Evolutionary conservation across 2,797 vertebrate species (phyloP), one percentile per base, ranked within the genome.

Genomic region (Toxotes lorentzi): DNA sequence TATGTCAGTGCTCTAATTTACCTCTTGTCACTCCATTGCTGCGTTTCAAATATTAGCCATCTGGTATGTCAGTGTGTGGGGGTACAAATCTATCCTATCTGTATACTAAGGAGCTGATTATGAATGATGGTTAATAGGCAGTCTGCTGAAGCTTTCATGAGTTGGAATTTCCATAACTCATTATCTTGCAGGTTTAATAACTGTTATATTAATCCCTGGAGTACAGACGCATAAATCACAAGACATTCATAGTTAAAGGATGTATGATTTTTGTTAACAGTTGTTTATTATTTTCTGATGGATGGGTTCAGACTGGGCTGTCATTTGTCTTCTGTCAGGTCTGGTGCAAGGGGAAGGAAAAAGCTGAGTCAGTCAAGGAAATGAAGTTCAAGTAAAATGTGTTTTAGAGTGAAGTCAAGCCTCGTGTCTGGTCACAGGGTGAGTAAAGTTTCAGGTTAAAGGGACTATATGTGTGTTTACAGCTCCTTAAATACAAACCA

Each of bases 141-240:
- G 57, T 35, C 50, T 38, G 73, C 81, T 81, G 84, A 84, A 47
- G 86, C 84, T 84, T 82, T 90, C 78, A 78, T 47, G 67, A 88
- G 82, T 84, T 60, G 81, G 73, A 77, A 89, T 92, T 90, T 92
- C 84, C 89, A 89, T 83, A 91, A 88, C 83, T 92, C 87, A 89
- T 93, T 90, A 90, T 88, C 73, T 73, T 59, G 70, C 79, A 82
- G 81, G 72, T 92, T 91, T 92, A 92, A 91, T 92, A 90, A 89
- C 86, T 84, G 60, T 92, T 89, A 93, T 73, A 89, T 91, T 88
- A 89, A 89, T 91, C 77, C 60, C 70, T 2, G 0, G 51, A 73
- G 71, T 58, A 80, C 21, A 76, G 81, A 57, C 5, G 23, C 83
- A 88, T 89, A 78, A 87, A 87, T 89, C 87, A 90, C 76, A 85